A percentile compares a stretch with the other conserved stretches of the same genome.
phyloP scores from a whole-genome alignment of 2,888 invertebrate species.

The Strigamia maritima region DNA sequence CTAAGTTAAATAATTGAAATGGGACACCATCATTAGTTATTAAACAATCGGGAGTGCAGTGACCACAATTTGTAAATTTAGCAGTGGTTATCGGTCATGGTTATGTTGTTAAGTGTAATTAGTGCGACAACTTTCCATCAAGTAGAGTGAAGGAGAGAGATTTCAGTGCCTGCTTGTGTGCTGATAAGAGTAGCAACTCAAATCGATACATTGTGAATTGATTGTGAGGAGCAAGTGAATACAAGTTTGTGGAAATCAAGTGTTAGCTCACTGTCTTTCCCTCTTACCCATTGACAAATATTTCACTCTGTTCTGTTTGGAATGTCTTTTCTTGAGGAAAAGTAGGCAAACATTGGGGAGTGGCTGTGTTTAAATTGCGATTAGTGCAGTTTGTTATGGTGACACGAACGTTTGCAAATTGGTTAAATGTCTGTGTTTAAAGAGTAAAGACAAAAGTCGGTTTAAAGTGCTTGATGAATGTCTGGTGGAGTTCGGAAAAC shows the following conservation, averaged over 20 bases:
- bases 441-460: background rate
- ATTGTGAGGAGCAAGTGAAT: slow-evolving; percentile 10
- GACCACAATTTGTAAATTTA: slow-evolving; percentile 10
- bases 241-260: slow-evolving; percentile 13
- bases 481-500: background rate
- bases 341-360: slow-evolving; percentile 7
- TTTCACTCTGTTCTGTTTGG: background rate
- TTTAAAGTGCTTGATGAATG: background rate
- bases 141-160: slow-evolving; percentile 6
- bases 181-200: slow-evolving; percentile 5
- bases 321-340: slow-evolving; percentile 5
- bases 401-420: background rate
- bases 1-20: background rate
- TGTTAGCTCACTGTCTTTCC: slow-evolving; percentile 9
- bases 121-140: slow-evolving; percentile 10
- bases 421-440: slow-evolving; percentile 10
- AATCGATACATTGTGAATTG: slow-evolving; percentile 10
- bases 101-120: slow-evolving; percentile 15
- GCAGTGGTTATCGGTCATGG: slow-evolving; percentile 10
- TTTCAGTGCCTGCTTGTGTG: background rate
- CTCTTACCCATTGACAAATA: background rate
- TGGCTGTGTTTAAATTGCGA: slow-evolving; percentile 10
- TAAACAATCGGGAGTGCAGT: background rate
- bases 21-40: background rate
- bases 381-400: slow-evolving; percentile 5